These are phyloP conservation scores for Lemur catta DNA, from an alignment of 2,797 vertebrate genomes.

Conservation along the genomic window DNA sequence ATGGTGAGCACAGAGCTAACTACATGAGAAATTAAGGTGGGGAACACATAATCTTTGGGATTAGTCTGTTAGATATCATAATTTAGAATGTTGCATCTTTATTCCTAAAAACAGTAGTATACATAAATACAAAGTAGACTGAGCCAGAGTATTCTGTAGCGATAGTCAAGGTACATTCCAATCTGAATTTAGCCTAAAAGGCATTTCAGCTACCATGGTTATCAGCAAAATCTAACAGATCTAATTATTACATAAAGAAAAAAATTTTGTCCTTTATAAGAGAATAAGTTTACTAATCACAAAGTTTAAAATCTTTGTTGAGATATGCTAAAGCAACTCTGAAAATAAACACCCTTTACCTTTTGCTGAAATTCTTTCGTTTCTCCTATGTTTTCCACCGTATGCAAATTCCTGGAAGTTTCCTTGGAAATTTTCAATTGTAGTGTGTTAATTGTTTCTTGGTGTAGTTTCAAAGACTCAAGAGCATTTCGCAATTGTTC, in stretches of 20 bases:
- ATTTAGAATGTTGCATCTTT: not conserved
- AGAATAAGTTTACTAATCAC: not conserved
- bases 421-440: slow-evolving; percentile 75
- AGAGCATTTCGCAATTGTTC: slow-evolving; percentile 87
- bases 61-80: not conserved
- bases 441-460: slow-evolving; percentile 76
- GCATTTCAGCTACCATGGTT: not conserved
- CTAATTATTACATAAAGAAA: not conserved
- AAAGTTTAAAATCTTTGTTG: not conserved
- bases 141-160: not conserved
- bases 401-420: slow-evolving; percentile 16
- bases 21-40: not conserved
- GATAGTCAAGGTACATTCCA: not conserved
- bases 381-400: slow-evolving; percentile 51
- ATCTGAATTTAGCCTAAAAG: not conserved
- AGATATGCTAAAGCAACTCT: not conserved
- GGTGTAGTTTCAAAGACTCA: slow-evolving; percentile 80
- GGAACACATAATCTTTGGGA: not conserved
- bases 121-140: not conserved
- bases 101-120: not conserved
- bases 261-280: not conserved
- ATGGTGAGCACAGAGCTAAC: not conserved
- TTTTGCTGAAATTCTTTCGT: slow-evolving; percentile 54
- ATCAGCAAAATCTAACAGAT: not conserved
- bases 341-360: slow-evolving; percentile 55